Base-by-base conservation (phyloP, 2,113 vertebrate genomes). In the Butorides virescens region DNA sequence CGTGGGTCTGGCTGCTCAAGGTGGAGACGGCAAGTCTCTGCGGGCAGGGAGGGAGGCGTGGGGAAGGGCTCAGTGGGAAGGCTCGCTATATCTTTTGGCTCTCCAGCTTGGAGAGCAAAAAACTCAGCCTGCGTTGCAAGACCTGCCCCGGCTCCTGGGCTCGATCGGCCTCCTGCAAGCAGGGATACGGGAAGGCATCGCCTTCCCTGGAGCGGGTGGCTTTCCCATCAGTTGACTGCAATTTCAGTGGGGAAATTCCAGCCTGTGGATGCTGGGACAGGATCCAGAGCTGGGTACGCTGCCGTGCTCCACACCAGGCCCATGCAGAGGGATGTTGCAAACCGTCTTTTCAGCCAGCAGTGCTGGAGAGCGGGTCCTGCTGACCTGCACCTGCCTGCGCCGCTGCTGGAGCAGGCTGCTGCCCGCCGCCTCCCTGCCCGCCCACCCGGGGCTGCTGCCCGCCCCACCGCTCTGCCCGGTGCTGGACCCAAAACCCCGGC, bases 281-380 rank as follows among this genome's bases (percentile, higher is more conserved):
- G 27, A 65, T 53, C n/a, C 36, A 61, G 66, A 59, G 62, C 62
- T 0, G 5, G 36, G 32, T 58, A 42, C 0, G 0, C 53, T 89
- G 0, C 53, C 79, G 55, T 1, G 7, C 67, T 50, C 32, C 5
- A 1, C 4, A 0, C 25, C 50, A 20, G 56, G 15, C 44, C 72
- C 1, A 2, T 0, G 3, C 44, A 30, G 61, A 49, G 53, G 32
- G 47, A 27, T 39, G 53, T 62, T 44, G 59, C 72, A 83, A 50
- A 67, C 32, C 0, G 1, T 18, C 27, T 56, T 91, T 61, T 49
- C 66, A 73, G 61, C n/a, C 77, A 21, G 52, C 0, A 1, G 27
- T 62, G 52, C 47, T 22, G 7, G 7, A 61, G 52, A 56, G 36
- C 59, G 39, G 62, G 68, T 75, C 0, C 8, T 53, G 49, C 30